phyloP scores from a whole-genome alignment of 2,888 invertebrate species.

The Drosophila paucipuncta region DNA sequence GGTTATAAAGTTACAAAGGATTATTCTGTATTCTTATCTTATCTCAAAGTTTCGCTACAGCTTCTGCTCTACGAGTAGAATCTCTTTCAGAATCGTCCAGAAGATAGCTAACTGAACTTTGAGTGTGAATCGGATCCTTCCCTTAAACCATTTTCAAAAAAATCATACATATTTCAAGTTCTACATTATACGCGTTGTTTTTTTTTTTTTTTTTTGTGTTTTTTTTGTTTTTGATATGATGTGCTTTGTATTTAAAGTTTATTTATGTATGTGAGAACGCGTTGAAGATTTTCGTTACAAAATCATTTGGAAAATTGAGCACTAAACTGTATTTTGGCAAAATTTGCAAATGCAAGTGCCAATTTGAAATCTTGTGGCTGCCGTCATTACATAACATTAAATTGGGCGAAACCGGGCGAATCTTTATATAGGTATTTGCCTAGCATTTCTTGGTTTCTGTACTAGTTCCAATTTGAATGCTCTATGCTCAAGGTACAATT shows the following conservation, averaged over 20 bases:
- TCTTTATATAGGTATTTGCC: conserved; percentile 44
- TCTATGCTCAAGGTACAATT: conserved; percentile 77
- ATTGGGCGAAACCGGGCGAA: conserved; percentile 72
- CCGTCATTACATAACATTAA: conserved; percentile 41
- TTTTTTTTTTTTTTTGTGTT: neutral
- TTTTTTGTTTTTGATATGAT: conserved; percentile 59
- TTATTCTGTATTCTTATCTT: conserved; percentile 10
- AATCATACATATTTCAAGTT: conserved; percentile 20
- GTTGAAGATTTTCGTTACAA: conserved; percentile 28
- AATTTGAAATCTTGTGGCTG: conserved; percentile 56
- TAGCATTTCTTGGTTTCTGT: conserved; percentile 51
- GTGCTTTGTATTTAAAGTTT: conserved; percentile 57
- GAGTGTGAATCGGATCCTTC: conserved; percentile 8
- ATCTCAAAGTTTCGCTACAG: conserved; percentile 2
- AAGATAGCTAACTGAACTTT: conserved; percentile 10
- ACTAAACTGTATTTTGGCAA: conserved; percentile 78
- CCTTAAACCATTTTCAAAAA: conserved; percentile 3
- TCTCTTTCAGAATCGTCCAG: conserved; percentile 30
- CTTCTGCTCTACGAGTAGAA: conserved; percentile 13
- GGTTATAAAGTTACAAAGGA: conserved; percentile 1
- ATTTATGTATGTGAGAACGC: conserved; percentile 45
- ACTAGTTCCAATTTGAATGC: conserved; percentile 66
- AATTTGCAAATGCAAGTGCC: conserved; percentile 77
- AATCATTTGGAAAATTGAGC: conserved; percentile 48
- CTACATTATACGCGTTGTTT: conserved; percentile 45